Evolutionary conservation across 1,140 invertebrate species (phyloP).

Genomic region (Chrysomallon squamiferum): DNA sequence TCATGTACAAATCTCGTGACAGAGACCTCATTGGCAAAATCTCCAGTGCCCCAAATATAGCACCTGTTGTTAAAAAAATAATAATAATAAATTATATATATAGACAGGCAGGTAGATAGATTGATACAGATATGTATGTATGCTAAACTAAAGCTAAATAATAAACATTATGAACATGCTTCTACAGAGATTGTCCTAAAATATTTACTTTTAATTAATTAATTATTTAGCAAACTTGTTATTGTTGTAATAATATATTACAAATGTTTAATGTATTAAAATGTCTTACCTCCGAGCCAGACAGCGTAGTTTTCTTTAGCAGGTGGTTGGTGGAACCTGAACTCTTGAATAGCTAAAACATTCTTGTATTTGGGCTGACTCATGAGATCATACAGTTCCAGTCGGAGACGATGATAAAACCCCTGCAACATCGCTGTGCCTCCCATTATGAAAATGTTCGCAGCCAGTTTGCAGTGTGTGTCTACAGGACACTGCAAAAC

Average conservation of each 20-base stretch:
- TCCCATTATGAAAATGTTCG: conserved; percentile 85
- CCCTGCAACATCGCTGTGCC: conserved; percentile 84
- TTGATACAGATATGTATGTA: too few relatives aligned
- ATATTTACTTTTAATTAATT: too few relatives aligned
- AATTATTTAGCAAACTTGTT: too few relatives aligned
- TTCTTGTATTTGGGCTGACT: conserved; percentile 71
- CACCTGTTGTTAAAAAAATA: conserved; percentile 67
- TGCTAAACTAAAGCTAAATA: too few relatives aligned
- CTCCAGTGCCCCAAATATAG: conserved; percentile 85
- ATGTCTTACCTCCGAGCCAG: conserved; percentile 85
- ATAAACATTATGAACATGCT: too few relatives aligned
- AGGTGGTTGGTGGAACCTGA: conserved; percentile 80
- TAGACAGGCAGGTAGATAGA: too few relatives aligned
- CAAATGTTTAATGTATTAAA: too few relatives aligned
- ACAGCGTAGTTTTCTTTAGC: conserved; percentile 83
- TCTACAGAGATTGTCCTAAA: too few relatives aligned
- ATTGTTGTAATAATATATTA: too few relatives aligned
- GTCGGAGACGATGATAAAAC: conserved; percentile 76
- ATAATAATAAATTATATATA: too few relatives aligned
- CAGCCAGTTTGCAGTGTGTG: conserved; percentile 74
- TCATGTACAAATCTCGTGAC: conserved; percentile 70
- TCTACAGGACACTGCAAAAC: conserved; percentile 77
- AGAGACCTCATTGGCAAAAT: conserved; percentile 75
- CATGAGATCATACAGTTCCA: conserved; percentile 75
- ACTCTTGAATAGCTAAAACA: conserved; percentile 71